Evolutionary conservation across 2,113 vertebrate species (phyloP), one percentile per base, ranked within the genome.

Genomic region (Dolichotis patagonum): DNA sequence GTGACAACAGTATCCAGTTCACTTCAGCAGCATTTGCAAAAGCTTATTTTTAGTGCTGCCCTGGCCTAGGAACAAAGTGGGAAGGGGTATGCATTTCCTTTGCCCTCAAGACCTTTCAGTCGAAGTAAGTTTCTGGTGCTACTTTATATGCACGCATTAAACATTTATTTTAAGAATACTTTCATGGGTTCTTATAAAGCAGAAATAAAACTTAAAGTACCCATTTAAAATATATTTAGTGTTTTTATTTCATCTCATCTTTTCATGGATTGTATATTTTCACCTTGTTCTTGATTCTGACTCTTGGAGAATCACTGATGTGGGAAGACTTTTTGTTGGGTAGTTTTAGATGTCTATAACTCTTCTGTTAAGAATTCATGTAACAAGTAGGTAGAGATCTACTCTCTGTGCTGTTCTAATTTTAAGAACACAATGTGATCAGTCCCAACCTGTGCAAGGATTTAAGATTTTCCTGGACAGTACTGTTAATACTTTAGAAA

Each of bases 191-290:
- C 43, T 78, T 49, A 49, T 78, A 49, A 77, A 77, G 43, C 28
- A 30, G 7, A 7, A 78, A 78, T 78, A 49, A 78, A 77, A 78
- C 28, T 49, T 30, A 32, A 78, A 49, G 43, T 78, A 49, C 75
- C 43, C 43, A 78, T 78, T 78, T 78, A 95, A 97, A 91, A 88
- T 97, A 96, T 97, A 98, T 88, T 95, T 92, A 91, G 75, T 80
- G 88, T 94, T 97, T 96, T 96, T 96, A 97, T 96, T 97, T 97
- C 75, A 67, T 97, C 78, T 97, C 75, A 67, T 97, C 78, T 96
- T 97, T 95, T 96, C 96, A 97, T 94, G 90, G 96, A 88, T 96
- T 81, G 73, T 96, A 92, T 96, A 96, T 96, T 94, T 95, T 97
- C 78, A 90, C 62, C 58, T 92, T 75, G 46, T 95, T 97, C 77